Percentiles rank a stretch among this genome's conserved stretches.
phyloP scores from a whole-genome alignment of 2,797 vertebrate species.

The Coilia nasus region DNA sequence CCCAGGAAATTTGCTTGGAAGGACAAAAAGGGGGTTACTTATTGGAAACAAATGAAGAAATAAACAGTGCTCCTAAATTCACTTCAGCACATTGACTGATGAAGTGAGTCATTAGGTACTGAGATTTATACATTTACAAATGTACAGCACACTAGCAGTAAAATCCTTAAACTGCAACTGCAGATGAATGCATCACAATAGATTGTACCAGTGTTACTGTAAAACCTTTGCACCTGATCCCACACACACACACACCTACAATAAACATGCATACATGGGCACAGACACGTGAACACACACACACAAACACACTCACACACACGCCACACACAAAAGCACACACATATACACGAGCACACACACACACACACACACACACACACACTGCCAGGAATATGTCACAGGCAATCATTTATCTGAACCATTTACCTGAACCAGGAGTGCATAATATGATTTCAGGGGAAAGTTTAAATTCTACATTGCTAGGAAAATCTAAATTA shows the following conservation, averaged over 20 bases:
- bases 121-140: too few relatives aligned
- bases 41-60: conserved; percentile 9
- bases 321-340: background rate
- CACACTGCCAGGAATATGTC: background rate
- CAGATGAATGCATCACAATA: too few relatives aligned
- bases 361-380: background rate
- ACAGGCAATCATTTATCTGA: background rate
- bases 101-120: background rate
- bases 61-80: background rate
- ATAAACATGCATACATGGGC: background rate
- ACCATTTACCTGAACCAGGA: background rate
- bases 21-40: background rate
- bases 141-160: too few relatives aligned
- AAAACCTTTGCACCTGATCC: background rate
- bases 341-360: too few relatives aligned
- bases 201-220: background rate
- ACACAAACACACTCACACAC: background rate
- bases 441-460: background rate
- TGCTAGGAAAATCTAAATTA: background rate
- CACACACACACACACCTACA: background rate
- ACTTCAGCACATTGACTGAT: background rate
- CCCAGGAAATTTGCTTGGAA: background rate
- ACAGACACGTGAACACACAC: background rate
- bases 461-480: background rate
- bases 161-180: too few relatives aligned